Evolutionary conservation across 2,797 vertebrate genomes (phyloP).

Genomic region (Cossypha caffra): DNA sequence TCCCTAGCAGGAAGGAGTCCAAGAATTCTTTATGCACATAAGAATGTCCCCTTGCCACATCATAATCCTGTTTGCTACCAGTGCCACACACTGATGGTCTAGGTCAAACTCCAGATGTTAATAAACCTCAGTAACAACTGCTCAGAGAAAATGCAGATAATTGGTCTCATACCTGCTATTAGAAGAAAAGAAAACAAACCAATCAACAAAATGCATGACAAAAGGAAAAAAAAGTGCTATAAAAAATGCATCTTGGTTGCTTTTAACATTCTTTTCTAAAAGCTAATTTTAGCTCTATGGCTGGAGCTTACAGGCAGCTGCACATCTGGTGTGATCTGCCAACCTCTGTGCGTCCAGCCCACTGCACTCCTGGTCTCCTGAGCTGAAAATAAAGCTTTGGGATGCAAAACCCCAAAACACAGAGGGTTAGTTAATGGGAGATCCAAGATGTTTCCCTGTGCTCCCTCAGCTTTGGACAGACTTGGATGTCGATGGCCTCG

Average conservation of each 20-base stretch:
- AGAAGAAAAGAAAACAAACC: background rate
- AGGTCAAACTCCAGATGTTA: slow-evolving; percentile 68
- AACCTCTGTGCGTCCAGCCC: background rate
- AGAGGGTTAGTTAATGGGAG: background rate
- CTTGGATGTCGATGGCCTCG: background rate
- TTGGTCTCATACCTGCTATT: slow-evolving; percentile 21
- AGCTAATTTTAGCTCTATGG: slow-evolving; percentile 13
- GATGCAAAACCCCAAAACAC: background rate
- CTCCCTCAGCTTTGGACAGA: background rate
- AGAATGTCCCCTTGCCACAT: slow-evolving; percentile 70
- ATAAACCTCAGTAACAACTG: slow-evolving; percentile 42
- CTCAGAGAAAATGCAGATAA: slow-evolving; percentile 23
- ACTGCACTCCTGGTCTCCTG: background rate
- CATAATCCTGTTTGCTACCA: slow-evolving; percentile 61
- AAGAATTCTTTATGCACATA: slow-evolving; percentile 68
- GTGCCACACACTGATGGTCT: slow-evolving; percentile 62
- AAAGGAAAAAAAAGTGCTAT: background rate
- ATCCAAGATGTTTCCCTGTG: background rate
- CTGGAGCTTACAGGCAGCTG: background rate
- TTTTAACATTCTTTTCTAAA: slow-evolving; percentile 23
- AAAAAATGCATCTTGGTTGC: background rate
- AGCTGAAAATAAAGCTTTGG: background rate
- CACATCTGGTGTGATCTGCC: slow-evolving; percentile 1
- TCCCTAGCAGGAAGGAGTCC: slow-evolving; percentile 61
- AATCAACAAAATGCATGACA: background rate